phyloP scores from a whole-genome alignment of 2,888 invertebrate species.

The Idaea biselata region DNA sequence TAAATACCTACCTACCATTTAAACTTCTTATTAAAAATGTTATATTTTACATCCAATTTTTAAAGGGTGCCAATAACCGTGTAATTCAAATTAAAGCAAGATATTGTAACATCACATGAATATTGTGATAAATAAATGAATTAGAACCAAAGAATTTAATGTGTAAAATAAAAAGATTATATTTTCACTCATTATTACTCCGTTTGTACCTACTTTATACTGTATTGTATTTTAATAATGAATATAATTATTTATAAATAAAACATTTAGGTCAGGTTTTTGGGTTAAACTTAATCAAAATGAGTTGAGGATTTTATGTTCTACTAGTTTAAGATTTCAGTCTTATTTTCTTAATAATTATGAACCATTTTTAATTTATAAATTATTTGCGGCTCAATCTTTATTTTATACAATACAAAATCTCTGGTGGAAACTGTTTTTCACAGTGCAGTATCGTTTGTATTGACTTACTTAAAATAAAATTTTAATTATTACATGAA shows the following conservation, averaged over 20 bases:
- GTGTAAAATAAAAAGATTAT: conserved; percentile 9
- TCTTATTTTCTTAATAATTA: background rate
- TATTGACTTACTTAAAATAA: background rate
- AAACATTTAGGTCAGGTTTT: background rate
- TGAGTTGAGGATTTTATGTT: background rate
- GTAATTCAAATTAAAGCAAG: background rate
- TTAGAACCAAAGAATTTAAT: conserved; percentile 20
- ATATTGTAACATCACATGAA: background rate
- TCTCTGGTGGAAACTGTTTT: background rate
- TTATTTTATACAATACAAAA: background rate
- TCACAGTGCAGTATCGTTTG: background rate
- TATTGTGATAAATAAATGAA: conserved; percentile 4
- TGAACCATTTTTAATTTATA: background rate
- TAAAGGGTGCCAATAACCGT: background rate
- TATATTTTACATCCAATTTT: too few relatives aligned
- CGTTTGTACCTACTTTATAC: background rate
- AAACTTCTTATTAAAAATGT: too few relatives aligned
- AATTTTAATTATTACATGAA: background rate
- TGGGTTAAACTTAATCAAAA: background rate
- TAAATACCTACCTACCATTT: too few relatives aligned
- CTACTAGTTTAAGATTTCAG: background rate
- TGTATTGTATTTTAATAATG: background rate
- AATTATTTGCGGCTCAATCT: background rate
- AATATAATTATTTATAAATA: background rate
- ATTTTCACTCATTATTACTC: conserved; percentile 4